Evolutionary conservation across 92 coral and sea anemone species (phyloP).

Genomic region (Porites rus): DNA sequence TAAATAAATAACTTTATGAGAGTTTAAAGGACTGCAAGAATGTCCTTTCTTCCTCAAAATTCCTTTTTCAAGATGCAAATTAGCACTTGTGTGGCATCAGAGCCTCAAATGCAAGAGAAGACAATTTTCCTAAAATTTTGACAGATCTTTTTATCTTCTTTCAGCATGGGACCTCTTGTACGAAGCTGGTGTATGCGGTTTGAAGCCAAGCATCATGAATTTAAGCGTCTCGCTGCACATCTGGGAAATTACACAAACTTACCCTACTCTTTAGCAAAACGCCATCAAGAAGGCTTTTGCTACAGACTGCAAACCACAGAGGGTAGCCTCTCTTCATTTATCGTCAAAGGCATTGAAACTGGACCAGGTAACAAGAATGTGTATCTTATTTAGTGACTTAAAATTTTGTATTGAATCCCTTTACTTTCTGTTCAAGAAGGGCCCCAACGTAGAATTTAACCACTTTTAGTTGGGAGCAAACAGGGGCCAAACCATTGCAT

Average conservation of each 20-base stretch:
- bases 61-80: too few relatives aligned
- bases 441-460: too few relatives aligned
- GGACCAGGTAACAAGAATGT: conserved; percentile 52
- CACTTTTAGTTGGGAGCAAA: too few relatives aligned
- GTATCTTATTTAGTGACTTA: neutral
- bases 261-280: conserved; percentile 64
- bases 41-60: too few relatives aligned
- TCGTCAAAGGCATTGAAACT: conserved; percentile 58
- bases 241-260: conserved; percentile 71
- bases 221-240: conserved; percentile 60
- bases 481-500: too few relatives aligned
- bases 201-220: conserved; percentile 82
- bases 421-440: too few relatives aligned
- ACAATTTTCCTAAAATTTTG: too few relatives aligned
- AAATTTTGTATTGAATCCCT: neutral
- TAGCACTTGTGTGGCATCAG: too few relatives aligned
- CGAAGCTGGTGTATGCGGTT: conserved; percentile 83
- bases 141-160: neutral
- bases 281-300: conserved; percentile 76
- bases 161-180: conserved; percentile 78
- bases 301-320: conserved; percentile 71
- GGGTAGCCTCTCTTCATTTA: conserved; percentile 66
- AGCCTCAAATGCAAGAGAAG: too few relatives aligned
- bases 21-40: too few relatives aligned
- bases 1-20: too few relatives aligned